Conservation (phyloP, 2,113 vertebrate species). For the Plectropomus leopardus region DNA sequence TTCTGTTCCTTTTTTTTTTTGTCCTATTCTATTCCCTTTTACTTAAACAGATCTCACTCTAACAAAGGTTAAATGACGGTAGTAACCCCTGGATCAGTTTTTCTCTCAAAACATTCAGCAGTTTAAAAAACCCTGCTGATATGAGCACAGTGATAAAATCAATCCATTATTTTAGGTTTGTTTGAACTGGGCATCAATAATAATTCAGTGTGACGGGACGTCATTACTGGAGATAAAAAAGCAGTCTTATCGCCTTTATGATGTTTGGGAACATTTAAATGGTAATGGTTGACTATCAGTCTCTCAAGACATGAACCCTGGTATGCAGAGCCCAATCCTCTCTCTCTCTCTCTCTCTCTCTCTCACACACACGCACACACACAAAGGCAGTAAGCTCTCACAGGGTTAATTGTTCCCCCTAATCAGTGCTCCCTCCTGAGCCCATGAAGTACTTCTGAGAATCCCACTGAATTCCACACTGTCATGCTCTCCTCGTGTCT, state of each 20-base stretch:
- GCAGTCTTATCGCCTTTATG: constrained; percentile 44
- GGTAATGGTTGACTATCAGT: constrained; percentile 68
- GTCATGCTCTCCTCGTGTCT: constrained; percentile 60
- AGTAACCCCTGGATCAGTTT: neutral
- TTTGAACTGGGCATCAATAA: neutral
- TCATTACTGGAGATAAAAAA: neutral
- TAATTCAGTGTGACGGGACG: neutral
- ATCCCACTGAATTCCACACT: constrained; percentile 70
- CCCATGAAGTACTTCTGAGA: constrained; percentile 68
- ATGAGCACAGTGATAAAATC: neutral
- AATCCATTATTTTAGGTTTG: neutral
- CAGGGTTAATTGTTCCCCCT: constrained; percentile 59
- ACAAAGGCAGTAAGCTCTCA: constrained; percentile 7
- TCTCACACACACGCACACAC: constrained; percentile 25
- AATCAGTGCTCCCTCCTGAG: constrained; percentile 61
- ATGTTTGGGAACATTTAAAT: constrained; percentile 48
- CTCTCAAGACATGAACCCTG: constrained; percentile 42
- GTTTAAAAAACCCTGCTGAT: neutral
- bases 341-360: neutral
- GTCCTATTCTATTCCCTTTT: neutral
- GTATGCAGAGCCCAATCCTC: constrained; percentile 43
- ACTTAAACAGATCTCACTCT: neutral
- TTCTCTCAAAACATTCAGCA: neutral
- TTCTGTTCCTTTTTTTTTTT: neutral
- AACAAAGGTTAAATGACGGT: neutral